Conservation (phyloP, 2,797 vertebrate species). For the Hirundo rustica region DNA sequence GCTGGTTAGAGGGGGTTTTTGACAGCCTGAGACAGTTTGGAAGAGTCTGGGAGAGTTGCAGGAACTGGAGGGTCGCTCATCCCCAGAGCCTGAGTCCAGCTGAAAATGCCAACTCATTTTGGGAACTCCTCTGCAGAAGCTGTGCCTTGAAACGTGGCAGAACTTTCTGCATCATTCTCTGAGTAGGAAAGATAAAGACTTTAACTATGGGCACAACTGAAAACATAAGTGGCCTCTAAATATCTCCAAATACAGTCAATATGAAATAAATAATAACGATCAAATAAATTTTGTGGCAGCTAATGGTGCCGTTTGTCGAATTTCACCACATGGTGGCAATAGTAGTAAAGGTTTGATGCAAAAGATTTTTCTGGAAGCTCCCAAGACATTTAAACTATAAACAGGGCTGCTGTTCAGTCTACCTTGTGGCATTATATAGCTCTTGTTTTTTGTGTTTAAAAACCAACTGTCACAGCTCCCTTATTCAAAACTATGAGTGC, state of each 20-base stretch:
- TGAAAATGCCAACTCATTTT: not conserved
- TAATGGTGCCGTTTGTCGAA: not conserved
- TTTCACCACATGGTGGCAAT: slow-evolving; percentile 71
- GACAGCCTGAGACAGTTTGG: not conserved
- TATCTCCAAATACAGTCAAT: not conserved
- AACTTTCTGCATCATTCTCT: not conserved
- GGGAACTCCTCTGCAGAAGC: not conserved
- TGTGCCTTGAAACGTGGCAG: not conserved
- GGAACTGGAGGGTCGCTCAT: not conserved
- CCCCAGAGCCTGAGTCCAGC: not conserved
- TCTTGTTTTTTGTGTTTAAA: not conserved
- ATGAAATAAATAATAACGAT: not conserved
- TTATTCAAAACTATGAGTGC: not conserved
- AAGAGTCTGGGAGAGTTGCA: not conserved
- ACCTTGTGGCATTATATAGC: slow-evolving; percentile 26
- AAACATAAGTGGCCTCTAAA: not conserved
- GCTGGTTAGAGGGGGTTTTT: not conserved
- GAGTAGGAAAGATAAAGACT: not conserved
- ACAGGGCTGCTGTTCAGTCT: slow-evolving; percentile 25
- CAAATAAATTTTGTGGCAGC: not conserved
- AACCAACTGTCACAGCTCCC: not conserved
- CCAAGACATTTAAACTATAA: not conserved
- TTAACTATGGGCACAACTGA: not conserved
- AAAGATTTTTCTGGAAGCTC: slow-evolving; percentile 74
- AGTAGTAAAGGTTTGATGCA: slow-evolving; percentile 51